phyloP scores from a whole-genome alignment of 1,140 invertebrate genomes.

The Danaus plexippus region DNA sequence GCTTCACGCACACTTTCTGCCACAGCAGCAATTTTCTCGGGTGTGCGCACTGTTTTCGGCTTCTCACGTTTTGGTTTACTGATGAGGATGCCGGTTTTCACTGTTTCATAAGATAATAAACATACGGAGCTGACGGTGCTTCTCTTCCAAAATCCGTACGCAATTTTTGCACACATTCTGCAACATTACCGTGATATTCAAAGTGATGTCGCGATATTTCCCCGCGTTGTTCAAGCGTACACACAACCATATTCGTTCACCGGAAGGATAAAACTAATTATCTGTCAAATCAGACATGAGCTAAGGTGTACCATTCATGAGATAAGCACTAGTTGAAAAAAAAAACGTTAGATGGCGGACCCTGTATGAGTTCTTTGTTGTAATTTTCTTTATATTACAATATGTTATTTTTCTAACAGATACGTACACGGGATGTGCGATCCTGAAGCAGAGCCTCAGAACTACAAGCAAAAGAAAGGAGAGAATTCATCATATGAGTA shows the following conservation, averaged over 20 bases:
- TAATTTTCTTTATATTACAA: no score
- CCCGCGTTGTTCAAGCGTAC: slow-evolving; percentile 19
- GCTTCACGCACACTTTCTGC: slow-evolving; percentile 7
- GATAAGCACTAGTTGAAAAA: no score
- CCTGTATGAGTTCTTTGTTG: no score
- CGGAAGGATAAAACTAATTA: slow-evolving; percentile 5
- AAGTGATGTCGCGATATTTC: no score
- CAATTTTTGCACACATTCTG: no score
- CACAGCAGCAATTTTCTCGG: slow-evolving; percentile 16
- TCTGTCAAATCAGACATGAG: background rate
- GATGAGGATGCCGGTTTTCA: no score
- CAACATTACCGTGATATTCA: no score
- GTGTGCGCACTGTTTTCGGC: slow-evolving; percentile 17
- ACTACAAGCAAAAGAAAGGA: slow-evolving; percentile 86
- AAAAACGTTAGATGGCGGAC: no score
- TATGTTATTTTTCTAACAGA: slow-evolving; percentile 62
- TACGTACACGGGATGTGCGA: slow-evolving; percentile 96
- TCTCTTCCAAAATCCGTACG: no score
- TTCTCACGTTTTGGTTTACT: slow-evolving; percentile 19
- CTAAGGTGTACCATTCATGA: no score
- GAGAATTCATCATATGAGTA: slow-evolving; percentile 90
- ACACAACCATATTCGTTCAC: slow-evolving; percentile 16
- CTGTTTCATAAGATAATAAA: no score
- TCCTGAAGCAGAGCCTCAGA: slow-evolving; percentile 84
- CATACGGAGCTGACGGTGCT: no score